Evolutionary conservation across 2,888 invertebrate species (phyloP).

Genomic region (Mactromeris polynyma): DNA sequence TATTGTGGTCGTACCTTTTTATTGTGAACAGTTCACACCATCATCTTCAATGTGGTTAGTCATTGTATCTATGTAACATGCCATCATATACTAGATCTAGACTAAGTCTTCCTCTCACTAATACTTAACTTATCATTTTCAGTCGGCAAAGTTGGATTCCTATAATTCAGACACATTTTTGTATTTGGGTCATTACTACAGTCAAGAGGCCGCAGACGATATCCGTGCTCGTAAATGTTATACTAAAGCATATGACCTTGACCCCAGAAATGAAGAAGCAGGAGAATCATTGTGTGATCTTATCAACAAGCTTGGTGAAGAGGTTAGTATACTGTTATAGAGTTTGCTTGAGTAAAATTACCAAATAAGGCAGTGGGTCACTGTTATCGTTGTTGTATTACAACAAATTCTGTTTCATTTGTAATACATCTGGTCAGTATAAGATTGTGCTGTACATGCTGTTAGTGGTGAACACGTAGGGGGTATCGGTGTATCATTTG

Average conservation of each 20-base stretch:
- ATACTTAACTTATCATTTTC: conserved; percentile 28
- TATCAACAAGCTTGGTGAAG: conserved; percentile 91
- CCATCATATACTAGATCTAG: no score
- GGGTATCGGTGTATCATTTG: no score
- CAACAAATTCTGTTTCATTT: not conserved
- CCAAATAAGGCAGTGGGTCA: not conserved
- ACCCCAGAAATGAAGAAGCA: conserved; percentile 90
- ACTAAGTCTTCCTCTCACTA: not conserved
- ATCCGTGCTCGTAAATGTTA: conserved; percentile 94
- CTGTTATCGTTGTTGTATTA: not conserved
- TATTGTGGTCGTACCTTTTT: no score
- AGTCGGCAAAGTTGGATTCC: conserved; percentile 90
- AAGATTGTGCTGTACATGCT: not conserved
- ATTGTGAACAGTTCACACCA: no score
- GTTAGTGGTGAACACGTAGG: no score
- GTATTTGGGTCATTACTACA: conserved; percentile 93
- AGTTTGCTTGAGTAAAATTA: not conserved
- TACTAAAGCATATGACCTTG: conserved; percentile 93
- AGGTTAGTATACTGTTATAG: conserved; percentile 88
- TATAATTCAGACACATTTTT: conserved; percentile 92
- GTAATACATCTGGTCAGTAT: not conserved
- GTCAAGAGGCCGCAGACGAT: conserved; percentile 91
- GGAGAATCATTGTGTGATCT: conserved; percentile 93
- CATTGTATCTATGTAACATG: no score
- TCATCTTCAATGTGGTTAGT: no score